A percentile compares a stretch with the other conserved stretches of the same genome.
These are phyloP conservation scores for Epinephelus lanceolatus DNA, from an alignment of 2,113 vertebrate species.

Conservation along the genomic window DNA sequence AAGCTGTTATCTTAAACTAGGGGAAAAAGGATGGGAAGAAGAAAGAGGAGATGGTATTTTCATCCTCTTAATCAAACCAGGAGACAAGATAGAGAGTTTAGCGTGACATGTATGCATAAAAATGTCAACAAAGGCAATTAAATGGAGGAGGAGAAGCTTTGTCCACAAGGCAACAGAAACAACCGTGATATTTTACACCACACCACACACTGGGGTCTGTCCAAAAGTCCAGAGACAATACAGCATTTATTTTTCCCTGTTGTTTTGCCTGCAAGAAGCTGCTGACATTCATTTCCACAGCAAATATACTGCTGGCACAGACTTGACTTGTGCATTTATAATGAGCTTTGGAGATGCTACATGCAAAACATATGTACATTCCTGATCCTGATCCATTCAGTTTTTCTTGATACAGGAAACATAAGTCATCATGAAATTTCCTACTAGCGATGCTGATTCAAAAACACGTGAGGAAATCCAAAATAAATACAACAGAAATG, in stretches of 20 bases:
- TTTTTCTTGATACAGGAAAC: not conserved
- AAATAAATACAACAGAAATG: too few relatives aligned
- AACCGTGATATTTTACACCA: slow-evolving; percentile 19
- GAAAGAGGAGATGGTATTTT: slow-evolving; percentile 21
- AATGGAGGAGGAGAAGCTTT: slow-evolving; percentile 12
- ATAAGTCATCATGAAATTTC: not conserved
- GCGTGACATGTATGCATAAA: slow-evolving; percentile 15
- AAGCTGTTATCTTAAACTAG: slow-evolving; percentile 6
- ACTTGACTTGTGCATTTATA: not conserved
- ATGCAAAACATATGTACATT: not conserved
- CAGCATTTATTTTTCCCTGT: not conserved
- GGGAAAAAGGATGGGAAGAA: not conserved
- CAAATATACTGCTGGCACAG: not conserved
- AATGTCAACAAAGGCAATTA: slow-evolving; percentile 55
- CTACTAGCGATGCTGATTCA: too few relatives aligned
- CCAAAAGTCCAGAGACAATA: not conserved
- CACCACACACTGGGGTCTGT: not conserved
- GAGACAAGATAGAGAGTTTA: slow-evolving; percentile 38
- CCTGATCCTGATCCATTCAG: not conserved
- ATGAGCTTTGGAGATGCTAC: not conserved
- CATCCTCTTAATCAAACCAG: slow-evolving; percentile 33
- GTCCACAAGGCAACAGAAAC: slow-evolving; percentile 11
- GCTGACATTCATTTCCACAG: slow-evolving; percentile 10
- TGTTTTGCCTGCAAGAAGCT: slow-evolving; percentile 1
- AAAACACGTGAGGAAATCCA: too few relatives aligned